Percentiles rank a stretch among this genome's conserved stretches.
Conservation (phyloP, 2,888 invertebrate genomes). For the Melieria picta region DNA sequence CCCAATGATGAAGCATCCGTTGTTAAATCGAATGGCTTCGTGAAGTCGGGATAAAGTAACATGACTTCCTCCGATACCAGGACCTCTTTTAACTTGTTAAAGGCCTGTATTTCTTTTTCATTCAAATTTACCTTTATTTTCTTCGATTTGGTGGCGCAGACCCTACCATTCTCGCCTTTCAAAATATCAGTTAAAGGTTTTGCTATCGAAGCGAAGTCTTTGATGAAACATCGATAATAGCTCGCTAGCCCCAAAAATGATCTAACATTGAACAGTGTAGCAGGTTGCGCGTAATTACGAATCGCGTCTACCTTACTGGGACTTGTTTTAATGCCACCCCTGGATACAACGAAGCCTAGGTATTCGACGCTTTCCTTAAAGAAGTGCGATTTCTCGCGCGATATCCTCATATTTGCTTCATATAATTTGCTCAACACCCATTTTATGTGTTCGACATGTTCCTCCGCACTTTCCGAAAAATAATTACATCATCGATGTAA, state of each 20-base stretch:
- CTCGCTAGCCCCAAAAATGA: slow-evolving; percentile 15
- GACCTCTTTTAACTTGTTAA: slow-evolving; percentile 35
- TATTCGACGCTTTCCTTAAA: slow-evolving; percentile 6
- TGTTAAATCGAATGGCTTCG: slow-evolving; percentile 39
- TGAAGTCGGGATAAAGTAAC: slow-evolving; percentile 38
- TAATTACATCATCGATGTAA: slow-evolving; percentile 27
- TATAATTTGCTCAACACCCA: background rate
- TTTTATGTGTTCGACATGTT: background rate
- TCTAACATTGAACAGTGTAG: slow-evolving; percentile 12
- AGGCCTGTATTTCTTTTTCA: slow-evolving; percentile 34
- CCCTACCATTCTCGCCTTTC: slow-evolving; percentile 43
- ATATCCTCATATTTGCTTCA: slow-evolving; percentile 14
- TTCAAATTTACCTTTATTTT: slow-evolving; percentile 31
- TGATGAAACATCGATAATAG: slow-evolving; percentile 25
- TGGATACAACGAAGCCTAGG: slow-evolving; percentile 3
- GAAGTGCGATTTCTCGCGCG: slow-evolving; percentile 4
- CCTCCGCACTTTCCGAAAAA: slow-evolving; percentile 2
- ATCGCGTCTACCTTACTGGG: slow-evolving; percentile 6
- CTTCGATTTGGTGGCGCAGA: slow-evolving; percentile 38
- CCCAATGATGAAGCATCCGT: slow-evolving; percentile 46
- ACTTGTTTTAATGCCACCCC: slow-evolving; percentile 1
- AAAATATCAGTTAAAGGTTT: slow-evolving; percentile 42
- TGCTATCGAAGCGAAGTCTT: slow-evolving; percentile 36
- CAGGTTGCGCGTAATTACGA: slow-evolving; percentile 10
- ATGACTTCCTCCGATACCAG: slow-evolving; percentile 34